Conservation (phyloP, 2,888 invertebrate species). For the Rhamnusium bicolor region DNA sequence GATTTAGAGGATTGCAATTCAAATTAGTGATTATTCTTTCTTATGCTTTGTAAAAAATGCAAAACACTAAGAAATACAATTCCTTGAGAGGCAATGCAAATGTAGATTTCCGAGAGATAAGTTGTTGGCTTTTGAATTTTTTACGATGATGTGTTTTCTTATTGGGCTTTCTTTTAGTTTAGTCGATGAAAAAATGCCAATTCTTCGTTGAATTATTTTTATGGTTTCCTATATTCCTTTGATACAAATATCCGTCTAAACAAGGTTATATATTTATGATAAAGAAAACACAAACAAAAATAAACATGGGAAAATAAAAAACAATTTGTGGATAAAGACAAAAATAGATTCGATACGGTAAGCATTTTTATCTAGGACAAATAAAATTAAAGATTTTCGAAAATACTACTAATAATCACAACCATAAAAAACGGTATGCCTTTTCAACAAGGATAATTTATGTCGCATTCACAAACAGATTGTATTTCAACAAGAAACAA, state of each 20-base stretch:
- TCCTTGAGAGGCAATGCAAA: slow-evolving; percentile 57
- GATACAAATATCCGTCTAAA: not conserved
- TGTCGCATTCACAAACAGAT: too few species aligned
- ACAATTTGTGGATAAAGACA: not conserved
- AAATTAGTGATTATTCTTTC: slow-evolving; percentile 67
- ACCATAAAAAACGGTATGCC: too few species aligned
- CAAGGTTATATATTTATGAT: not conserved
- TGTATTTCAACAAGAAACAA: too few species aligned
- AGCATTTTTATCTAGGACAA: not conserved
- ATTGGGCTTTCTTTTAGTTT: slow-evolving; percentile 16
- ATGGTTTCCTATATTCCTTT: slow-evolving; percentile 6
- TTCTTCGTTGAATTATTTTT: not conserved
- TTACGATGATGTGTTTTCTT: slow-evolving; percentile 26
- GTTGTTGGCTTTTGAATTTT: slow-evolving; percentile 39
- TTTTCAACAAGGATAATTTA: too few species aligned
- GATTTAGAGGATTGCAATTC: slow-evolving; percentile 69
- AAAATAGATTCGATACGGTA: too few species aligned
- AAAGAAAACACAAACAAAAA: not conserved
- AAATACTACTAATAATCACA: too few species aligned
- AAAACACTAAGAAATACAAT: slow-evolving; percentile 60
- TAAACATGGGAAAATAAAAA: not conserved
- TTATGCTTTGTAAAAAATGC: slow-evolving; percentile 59
- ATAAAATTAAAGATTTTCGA: too few species aligned
- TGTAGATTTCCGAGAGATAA: slow-evolving; percentile 48
- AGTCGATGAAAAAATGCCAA: slow-evolving; percentile 16